Base-by-base conservation (phyloP, 2,113 vertebrate species). In the Felis chaus region DNA sequence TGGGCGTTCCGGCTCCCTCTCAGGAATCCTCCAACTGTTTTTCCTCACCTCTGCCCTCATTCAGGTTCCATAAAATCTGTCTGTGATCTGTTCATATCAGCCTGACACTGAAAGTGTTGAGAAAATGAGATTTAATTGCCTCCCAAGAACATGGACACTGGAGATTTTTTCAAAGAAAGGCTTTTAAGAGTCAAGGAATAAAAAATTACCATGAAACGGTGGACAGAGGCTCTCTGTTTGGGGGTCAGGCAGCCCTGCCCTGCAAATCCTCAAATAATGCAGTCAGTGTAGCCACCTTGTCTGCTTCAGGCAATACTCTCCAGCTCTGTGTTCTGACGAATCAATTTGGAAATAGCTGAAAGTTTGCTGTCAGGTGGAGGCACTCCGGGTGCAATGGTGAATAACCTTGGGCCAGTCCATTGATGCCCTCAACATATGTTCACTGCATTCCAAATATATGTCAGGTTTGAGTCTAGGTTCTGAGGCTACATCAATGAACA, bases 101-200 rank as follows among this genome's bases (percentile, higher is more conserved):
- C 8, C 48, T 93, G 78, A 50, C 29, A 25, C 19, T 45, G 33
- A 83, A 94, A 61, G 3, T 61, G 4, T 84, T 76, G 78, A 63
- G 29, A 19, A 69, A 78, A 73, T 53, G 76, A 84, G 9, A 80
- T 78, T 89, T 79, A 55, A 76, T 92, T 96, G 66, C 14, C 48
- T 97, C 76, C 50, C 18, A 83, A 69, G 31, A 92, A 91, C 21
- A 66, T 83, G 63, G 91, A 74, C 33, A 45, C 29, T 92, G 29
- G 25, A 80, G 39, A 55, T 16, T 76, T 85, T 76, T 73, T 33
- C n/a, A 50, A 97, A 95, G 27, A 71, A 48, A 87, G 83, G 21
- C 36, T 76, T 94, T 94, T 91, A 87, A 81, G 45, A 96, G 29
- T 14, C 27, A 93, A 92, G 16, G 33, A 82, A 76, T 76, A 65